Base-by-base conservation (phyloP, 1,140 invertebrate species). In the Tetramorium alpestre region DNA sequence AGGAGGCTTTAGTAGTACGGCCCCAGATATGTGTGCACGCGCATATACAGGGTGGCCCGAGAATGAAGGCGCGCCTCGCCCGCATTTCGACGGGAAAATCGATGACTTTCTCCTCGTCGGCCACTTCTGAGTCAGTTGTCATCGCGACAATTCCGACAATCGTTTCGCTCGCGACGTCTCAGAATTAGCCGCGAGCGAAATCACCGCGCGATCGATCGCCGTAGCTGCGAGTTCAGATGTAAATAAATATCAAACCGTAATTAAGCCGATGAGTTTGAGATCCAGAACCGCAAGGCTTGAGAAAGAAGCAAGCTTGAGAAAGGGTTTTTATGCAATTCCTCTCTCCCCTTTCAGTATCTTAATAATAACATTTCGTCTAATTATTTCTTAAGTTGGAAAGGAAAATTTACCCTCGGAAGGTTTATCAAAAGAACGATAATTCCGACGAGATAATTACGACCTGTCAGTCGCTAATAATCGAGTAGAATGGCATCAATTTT, bases 31-130 rank as follows among this genome's bases (percentile, higher is more conserved):
- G 38, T 73, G 76, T 58, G 54, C 80, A 70, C 56, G 85, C 28
- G 85, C 7, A 81, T 51, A 18, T 75, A 89, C 73, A 87, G 80
- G 88, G 86, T 90, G 89, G 7, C n/a, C 38, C 47, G 70, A 60
- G n/a, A 85, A 54, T 11, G 69, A 77, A 60, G 16, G 51, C 13
- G 28, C 73, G 22, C 58, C 51, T 73, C 44, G 49, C 16, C 25
- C 22, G 65, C 54, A 22, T 70, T 88, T 80, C 41, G 33, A 64
- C n/a, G 64, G 2, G 69, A 64, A 73, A 54, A 47, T 28, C 58
- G 58, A 56, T 56, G 65, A 86, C 64, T 88, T 81, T 81, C 65
- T 81, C 78, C 16, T 70, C 16, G 65, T 10, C 64, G 64, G 25
- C 47, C 65, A 33, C 64, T 58, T n/a, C 10, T 47, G 62, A 64